Evolutionary conservation across 2,888 invertebrate species (phyloP).

Genomic region (Cybosia mesomella): DNA sequence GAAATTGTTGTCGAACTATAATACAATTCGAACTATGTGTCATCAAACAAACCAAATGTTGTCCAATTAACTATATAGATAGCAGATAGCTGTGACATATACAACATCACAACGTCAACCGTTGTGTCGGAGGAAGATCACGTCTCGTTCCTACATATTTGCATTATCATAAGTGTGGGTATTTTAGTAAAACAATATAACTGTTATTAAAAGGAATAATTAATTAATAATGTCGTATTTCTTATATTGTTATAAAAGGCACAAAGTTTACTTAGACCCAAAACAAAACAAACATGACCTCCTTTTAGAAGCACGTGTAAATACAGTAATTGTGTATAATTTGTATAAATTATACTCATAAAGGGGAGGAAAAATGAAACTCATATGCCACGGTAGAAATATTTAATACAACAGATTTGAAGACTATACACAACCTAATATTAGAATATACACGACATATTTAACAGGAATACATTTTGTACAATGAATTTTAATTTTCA

Average conservation of each 20-base stretch:
- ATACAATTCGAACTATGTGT: no score
- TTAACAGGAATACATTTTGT: conserved; percentile 62
- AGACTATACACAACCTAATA: conserved; percentile 68
- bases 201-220: neutral
- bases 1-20: no score
- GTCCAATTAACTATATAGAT: no score
- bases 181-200: neutral
- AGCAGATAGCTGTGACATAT: no score
- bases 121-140: no score
- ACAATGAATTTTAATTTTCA: conserved; percentile 48
- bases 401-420: conserved; percentile 74
- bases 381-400: conserved; percentile 66
- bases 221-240: neutral
- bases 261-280: neutral
- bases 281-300: neutral
- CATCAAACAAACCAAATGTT: no score
- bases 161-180: no score
- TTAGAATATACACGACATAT: conserved; percentile 57
- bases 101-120: no score
- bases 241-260: neutral
- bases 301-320: neutral
- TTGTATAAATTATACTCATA: conserved; percentile 2
- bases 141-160: no score
- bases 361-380: conserved; percentile 44
- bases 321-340: neutral